A percentile compares a stretch with the other conserved stretches of the same genome.
phyloP scores from a whole-genome alignment of 2,113 vertebrate genomes.

The Cisticola juncidis region DNA sequence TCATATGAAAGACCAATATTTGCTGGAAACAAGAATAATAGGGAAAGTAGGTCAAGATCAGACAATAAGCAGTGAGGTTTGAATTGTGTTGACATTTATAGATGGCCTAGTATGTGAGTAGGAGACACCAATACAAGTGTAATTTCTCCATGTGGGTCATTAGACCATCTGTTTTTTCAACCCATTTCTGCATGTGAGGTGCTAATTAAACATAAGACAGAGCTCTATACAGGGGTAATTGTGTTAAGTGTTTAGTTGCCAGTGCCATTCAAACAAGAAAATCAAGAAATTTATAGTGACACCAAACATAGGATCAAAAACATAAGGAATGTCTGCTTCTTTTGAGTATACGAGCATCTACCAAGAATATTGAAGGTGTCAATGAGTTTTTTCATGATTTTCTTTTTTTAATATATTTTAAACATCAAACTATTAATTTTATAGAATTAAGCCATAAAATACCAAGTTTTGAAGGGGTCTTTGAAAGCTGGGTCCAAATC shows the following conservation, averaged over 20 bases:
- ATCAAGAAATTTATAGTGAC: neutral
- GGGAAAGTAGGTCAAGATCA: slow-evolving; percentile 6
- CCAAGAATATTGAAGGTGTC: neutral
- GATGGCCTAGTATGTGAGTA: neutral
- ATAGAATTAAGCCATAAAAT: neutral
- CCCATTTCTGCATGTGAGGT: neutral
- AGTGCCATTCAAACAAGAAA: neutral
- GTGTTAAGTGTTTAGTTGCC: neutral
- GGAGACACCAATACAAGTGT: neutral
- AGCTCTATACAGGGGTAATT: neutral
- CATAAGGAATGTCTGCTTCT: neutral
- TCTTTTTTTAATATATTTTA: neutral
- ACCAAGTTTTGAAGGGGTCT: neutral
- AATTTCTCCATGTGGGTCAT: neutral
- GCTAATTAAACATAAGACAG: neutral
- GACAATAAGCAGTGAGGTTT: neutral
- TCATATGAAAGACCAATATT: neutral
- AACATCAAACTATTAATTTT: neutral
- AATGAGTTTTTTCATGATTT: rapidly evolving
- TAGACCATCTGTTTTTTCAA: neutral
- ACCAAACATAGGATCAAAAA: neutral
- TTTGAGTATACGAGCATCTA: neutral
- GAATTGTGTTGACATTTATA: neutral
- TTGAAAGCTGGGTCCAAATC: neutral
- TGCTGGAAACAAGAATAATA: neutral